A percentile compares a stretch with the other conserved stretches of the same genome.
Conservation (phyloP, 2,888 invertebrate species). For the Trisateles emortualis region DNA sequence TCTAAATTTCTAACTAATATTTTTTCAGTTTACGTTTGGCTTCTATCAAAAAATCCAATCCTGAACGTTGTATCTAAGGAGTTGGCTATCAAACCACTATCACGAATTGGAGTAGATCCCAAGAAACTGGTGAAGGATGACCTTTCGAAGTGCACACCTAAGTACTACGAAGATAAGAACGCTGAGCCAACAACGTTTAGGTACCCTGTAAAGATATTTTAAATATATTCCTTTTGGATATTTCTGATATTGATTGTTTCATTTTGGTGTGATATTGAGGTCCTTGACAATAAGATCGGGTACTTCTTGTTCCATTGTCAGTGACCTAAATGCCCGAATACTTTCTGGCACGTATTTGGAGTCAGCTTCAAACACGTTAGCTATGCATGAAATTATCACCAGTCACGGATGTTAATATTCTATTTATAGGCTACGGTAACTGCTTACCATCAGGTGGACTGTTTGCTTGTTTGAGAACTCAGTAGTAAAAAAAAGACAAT, state of each 20-base stretch:
- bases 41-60: constrained; percentile 66
- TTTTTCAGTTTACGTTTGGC: constrained; percentile 75
- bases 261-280: background rate
- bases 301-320: too few species aligned
- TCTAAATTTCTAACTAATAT: background rate
- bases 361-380: too few species aligned
- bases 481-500: too few species aligned
- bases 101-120: constrained; percentile 56
- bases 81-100: constrained; percentile 63
- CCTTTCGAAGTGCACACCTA: constrained; percentile 62
- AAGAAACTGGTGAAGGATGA: constrained; percentile 62
- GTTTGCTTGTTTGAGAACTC: too few species aligned
- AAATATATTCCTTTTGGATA: background rate
- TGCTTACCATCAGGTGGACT: too few species aligned
- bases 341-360: too few species aligned
- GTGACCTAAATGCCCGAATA: too few species aligned
- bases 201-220: constrained; percentile 61
- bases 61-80: constrained; percentile 73
- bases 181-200: constrained; percentile 70
- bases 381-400: too few species aligned
- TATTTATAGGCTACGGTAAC: too few species aligned
- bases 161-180: constrained; percentile 65
- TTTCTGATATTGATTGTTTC: background rate
- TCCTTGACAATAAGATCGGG: too few species aligned
- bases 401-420: too few species aligned